Base-by-base conservation (phyloP, 30 jellyfish, hydroid and myxozoan species). In the Rhopilema esculentum region DNA sequence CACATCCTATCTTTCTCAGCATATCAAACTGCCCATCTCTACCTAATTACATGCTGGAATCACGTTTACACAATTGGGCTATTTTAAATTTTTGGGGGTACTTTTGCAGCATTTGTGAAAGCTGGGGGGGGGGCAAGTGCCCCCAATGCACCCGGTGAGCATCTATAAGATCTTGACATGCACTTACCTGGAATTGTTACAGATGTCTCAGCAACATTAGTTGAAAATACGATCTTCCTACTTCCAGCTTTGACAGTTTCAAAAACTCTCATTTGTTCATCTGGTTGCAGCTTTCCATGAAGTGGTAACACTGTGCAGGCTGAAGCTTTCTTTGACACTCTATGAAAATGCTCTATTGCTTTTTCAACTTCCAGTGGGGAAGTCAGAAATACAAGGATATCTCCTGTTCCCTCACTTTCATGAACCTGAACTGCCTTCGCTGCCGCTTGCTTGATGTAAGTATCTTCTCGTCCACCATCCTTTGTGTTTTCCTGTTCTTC, bases 161-260 rank as follows among this genome's bases (percentile, higher is more conserved):
- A n/a, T 9, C 23, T 66, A 12, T 66, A 66, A 66, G 23, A 9
- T 8, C 9, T 19, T 8, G 17, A n/a, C n/a, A n/a, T n/a, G n/a
- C 24, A n/a, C 75, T 7, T 18, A 75, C 88, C 87, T 28, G 97
- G 97, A 27, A 91, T 83, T 20, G 97, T 91, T 8, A 91, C 90
- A 27, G 97, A 91, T 18, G 97, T 91, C 53, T 91, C 97, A 8
- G 97, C 97, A 17, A 77, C 89, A 66, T 91, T 91, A 20, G 97
- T 91, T 12, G 96, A 74, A 57, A 91, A 84, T 15, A 86, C 91
- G 48, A 91, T 75, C 70, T 85, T 84, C 20, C 96, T 52, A 22
- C 32, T 66, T 29, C 75, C 93, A 63, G 51, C 40, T 61, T 76
- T 85, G 31, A 51, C 33, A 24, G 92, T 66, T 75, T 91, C 63